Base-by-base conservation (phyloP, 2,888 invertebrate genomes). In the Meloe dianella region DNA sequence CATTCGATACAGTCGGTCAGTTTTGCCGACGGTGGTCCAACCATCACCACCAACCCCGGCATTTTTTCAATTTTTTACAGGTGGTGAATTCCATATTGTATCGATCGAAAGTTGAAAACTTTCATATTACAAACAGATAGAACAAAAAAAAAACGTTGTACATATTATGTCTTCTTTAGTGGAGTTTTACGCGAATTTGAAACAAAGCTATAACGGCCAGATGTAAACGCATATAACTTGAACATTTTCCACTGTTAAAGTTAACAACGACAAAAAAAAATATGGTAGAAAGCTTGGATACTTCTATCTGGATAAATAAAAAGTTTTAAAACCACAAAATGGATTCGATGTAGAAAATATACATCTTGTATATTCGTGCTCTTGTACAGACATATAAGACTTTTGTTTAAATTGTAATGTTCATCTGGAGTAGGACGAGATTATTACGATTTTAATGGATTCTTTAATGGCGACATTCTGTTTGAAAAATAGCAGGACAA, bases 1-100 rank as follows among this genome's bases (percentile, higher is more conserved):
- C 67, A 70, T 70, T 70, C 70, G 70, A 68, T 66, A 68, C 68
- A 70, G 38, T 68, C 64, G 54, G 65, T 66, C 54, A 27, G 27
- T 63, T 67, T 66, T 30, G 47, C 51, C 65, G 51, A 64, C 57
- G 66, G 47, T 47, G 47, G 47, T 47, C 47, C 51, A 22, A 27
- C 27, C 27, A 27, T 27, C 27, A 41, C 41, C 47, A 47, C 47
- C 47, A 47, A 5, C n/a, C 5, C 20, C 17, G n/a, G 2, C 12
- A 10, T 47, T 54, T 54, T 54, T 27, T 54, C 54, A 54, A 12
- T 54, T 54, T 24, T 47, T 10, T 54, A 54, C 54, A 54, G 54
- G 54, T 54, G 54, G 54, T 24, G 12, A 24, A 54, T 54, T 10
- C n/a, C 47, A 51, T 51, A 51, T 22, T 51, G 47, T 51, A 22